Percentiles rank a stretch among this genome's conserved stretches.
Conservation (phyloP, 2,113 vertebrate genomes). For the Sinocyclocheilus anophthalmus region DNA sequence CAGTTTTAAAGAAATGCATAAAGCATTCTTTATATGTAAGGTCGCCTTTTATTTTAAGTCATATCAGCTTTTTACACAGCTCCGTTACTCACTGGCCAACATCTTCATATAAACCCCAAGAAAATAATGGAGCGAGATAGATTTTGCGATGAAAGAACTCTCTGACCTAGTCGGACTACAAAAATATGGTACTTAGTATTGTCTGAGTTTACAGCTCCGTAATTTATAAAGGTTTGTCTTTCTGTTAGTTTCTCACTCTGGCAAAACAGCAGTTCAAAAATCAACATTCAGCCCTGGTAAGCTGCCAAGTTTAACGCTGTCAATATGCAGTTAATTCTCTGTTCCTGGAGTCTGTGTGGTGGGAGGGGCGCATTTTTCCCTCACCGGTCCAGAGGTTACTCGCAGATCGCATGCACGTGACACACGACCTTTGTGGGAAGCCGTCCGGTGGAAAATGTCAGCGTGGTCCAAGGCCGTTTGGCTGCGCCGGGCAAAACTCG, state of each 20-base stretch:
- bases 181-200: not conserved
- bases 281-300: constrained; percentile 25
- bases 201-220: not conserved
- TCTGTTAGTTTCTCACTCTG: not conserved
- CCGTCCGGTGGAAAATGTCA: too few relatives aligned
- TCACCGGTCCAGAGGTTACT: too few relatives aligned
- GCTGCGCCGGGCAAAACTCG: too few relatives aligned
- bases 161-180: not conserved
- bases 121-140: not conserved
- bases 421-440: too few relatives aligned
- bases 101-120: not conserved
- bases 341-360: not conserved
- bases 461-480: too few relatives aligned
- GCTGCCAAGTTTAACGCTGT: constrained; percentile 14
- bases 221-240: constrained; percentile 23
- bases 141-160: constrained; percentile 7
- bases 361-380: constrained; percentile 9
- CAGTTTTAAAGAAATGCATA: constrained; percentile 5
- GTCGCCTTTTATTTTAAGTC: constrained; percentile 16
- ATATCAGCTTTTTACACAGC: not conserved
- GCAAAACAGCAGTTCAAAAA: constrained; percentile 26
- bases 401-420: too few relatives aligned
- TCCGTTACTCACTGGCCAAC: not conserved
- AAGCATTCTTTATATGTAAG: constrained; percentile 19
- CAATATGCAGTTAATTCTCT: constrained; percentile 42